Evolutionary conservation across 2,113 vertebrate species (phyloP).

Genomic region (Cebus imitator): DNA sequence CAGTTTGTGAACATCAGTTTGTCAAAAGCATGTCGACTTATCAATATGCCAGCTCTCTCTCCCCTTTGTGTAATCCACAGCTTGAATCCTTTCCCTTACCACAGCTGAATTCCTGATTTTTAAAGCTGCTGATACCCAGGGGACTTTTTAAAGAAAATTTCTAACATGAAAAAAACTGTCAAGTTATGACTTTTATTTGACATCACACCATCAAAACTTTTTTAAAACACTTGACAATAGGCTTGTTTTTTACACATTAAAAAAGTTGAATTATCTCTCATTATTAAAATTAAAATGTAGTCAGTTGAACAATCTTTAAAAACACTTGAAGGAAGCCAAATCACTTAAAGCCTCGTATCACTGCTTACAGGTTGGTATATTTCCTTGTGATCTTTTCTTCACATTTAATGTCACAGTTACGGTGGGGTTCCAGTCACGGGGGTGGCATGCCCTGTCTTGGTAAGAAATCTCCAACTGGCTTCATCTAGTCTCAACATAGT

Average conservation of each 20-base stretch:
- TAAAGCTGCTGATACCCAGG: background rate
- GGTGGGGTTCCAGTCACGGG: background rate
- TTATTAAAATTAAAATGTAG: background rate
- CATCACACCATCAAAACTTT: background rate
- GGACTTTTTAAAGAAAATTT: constrained; percentile 8
- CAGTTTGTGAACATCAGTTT: background rate
- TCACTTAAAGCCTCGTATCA: background rate
- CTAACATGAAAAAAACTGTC: background rate
- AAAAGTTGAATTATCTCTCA: background rate
- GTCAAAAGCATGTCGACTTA: background rate
- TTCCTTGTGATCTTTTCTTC: background rate
- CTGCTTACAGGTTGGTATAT: background rate
- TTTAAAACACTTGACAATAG: background rate
- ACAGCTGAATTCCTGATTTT: constrained; percentile 22
- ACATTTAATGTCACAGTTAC: background rate
- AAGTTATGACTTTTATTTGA: constrained; percentile 17
- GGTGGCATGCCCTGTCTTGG: background rate
- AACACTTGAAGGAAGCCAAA: background rate
- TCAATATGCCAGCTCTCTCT: background rate
- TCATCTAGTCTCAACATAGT: background rate
- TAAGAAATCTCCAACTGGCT: background rate
- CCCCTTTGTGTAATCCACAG: background rate
- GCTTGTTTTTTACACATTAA: background rate
- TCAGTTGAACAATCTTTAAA: background rate
- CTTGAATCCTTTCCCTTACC: background rate